phyloP scores from a whole-genome alignment of 2,888 invertebrate genomes.

The Petrolisthes manimaculis region DNA sequence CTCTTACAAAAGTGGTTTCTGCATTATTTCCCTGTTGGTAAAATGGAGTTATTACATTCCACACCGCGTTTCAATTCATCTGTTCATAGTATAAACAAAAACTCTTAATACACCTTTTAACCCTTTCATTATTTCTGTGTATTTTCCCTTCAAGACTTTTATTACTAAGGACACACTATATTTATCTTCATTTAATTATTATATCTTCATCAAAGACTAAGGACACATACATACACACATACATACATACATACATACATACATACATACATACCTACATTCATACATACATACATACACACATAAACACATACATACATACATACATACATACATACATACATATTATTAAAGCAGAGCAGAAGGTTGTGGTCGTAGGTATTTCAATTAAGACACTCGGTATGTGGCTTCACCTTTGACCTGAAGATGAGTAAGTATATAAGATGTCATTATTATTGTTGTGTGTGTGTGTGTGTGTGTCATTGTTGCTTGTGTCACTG shows the following conservation, averaged over 20 bases:
- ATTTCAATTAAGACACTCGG: no score
- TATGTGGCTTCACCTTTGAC: no score
- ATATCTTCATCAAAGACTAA: neutral
- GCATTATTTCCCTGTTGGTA: no score
- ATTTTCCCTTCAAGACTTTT: neutral
- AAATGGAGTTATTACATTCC: no score
- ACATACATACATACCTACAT: neutral
- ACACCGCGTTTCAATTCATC: no score
- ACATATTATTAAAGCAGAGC: neutral
- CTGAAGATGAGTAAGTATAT: no score
- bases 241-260: neutral
- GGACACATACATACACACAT: neutral
- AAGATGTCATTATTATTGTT: no score
- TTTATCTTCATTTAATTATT: neutral
- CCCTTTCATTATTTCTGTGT: neutral
- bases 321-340: neutral
- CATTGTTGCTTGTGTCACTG: no score
- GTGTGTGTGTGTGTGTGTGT: no score
- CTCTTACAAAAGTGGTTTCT: no score
- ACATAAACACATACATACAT: neutral
- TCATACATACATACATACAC: neutral
- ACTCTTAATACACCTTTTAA: neutral
- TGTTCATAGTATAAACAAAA: no score
- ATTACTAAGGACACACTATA: neutral
- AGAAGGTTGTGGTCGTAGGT: no score